A percentile compares a stretch with the other conserved stretches of the same genome.
Conservation (phyloP, 2,113 vertebrate species). For the Machaerirhynchus nigripectus region DNA sequence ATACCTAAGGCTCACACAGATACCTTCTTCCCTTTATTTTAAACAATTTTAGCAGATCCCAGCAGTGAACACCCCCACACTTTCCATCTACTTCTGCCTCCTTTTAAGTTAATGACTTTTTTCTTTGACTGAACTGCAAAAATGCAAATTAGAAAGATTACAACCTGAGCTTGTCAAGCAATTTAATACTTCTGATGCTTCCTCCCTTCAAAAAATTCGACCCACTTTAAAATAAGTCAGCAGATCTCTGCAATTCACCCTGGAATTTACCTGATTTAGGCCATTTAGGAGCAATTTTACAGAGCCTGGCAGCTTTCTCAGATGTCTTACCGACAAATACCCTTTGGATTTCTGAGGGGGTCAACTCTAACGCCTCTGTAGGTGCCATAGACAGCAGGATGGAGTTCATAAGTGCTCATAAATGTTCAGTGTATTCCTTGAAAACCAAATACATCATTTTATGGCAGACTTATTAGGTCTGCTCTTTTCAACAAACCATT, state of each 20-base stretch:
- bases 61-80: background rate
- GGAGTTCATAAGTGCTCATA: background rate
- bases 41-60: background rate
- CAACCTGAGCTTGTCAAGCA: background rate
- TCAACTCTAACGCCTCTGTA: background rate
- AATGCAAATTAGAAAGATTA: background rate
- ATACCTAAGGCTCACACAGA: background rate
- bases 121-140: background rate
- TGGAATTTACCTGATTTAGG: background rate
- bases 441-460: background rate
- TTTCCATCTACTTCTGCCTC: background rate
- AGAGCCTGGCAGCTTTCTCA: background rate
- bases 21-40: background rate
- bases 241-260: background rate
- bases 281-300: background rate
- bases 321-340: background rate
- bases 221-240: background rate
- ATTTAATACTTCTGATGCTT: background rate
- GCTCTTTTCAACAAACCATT: background rate
- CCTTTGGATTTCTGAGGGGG: background rate
- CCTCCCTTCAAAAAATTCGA: background rate
- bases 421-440: background rate
- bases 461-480: background rate
- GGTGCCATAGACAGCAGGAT: accelerated
- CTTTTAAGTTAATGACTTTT: background rate